Base-by-base conservation (phyloP, 2,888 invertebrate genomes). In the Caenorhabditis angaria region DNA sequence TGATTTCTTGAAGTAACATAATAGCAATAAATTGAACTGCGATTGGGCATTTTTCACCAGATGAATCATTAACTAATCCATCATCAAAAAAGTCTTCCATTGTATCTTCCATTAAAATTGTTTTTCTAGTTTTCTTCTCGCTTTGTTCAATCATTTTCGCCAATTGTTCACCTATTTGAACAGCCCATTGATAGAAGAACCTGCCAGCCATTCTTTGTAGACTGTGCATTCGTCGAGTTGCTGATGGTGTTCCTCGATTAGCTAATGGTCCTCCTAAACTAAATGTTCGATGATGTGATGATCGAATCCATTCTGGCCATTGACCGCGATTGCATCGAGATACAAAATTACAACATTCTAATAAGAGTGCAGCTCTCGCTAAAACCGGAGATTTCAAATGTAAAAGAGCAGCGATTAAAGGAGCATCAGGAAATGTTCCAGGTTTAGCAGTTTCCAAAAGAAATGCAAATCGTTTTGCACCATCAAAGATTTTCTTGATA, bases 41-140 rank as follows among this genome's bases (percentile, higher is more conserved):
- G 72, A 89, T 88, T 1, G 91, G 90, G 88, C 97, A 97, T 74
- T 92, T 92, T 0, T 93, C 92, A 51, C 94, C 95, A 67, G 91
- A 91, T 68, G 91, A 87, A 73, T 92, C 66, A 54, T 80, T 80
- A 18, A 78, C 70, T 1, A 73, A 41, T 4, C 94, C 93, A 91
- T 95, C 97, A 88, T 99, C 97, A 24, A 99, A 90, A 87, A 96
- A 99, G 88, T 99, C 97, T 89, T 99, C 99, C 85, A 97, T 89
- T 50, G 90, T 89, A 77, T 91, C 91, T 60, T 89, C 88, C 68
- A 88, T 82, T 57, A 89, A 85, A 28, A 89, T 82, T 72, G 89
- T 89, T 62, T 88, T 87, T 74, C 85, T 88, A 22, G 64, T 76
- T 24, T 86, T 83, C 60, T 80, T 81, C 27, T 78, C 92, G 10